phyloP scores from a whole-genome alignment of 1,140 invertebrate genomes.

The Meloidogyne hapla region DNA sequence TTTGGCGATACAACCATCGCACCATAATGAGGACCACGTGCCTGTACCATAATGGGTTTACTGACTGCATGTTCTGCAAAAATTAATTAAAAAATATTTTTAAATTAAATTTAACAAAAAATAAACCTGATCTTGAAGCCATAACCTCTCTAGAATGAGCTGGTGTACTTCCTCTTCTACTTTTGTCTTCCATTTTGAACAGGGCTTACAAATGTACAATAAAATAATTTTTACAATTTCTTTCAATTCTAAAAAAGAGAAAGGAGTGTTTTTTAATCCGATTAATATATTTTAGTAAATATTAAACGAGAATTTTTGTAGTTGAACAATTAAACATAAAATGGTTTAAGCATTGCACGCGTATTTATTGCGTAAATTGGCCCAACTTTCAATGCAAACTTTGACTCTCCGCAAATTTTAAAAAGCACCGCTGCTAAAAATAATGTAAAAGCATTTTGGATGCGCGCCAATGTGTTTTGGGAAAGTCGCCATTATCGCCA shows the following conservation, averaged over 20 bases:
- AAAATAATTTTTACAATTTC: background rate
- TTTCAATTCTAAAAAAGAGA: background rate
- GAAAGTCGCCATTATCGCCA: slow-evolving; percentile 1
- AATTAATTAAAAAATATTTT: slow-evolving; percentile 5
- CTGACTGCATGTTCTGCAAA: slow-evolving; percentile 59
- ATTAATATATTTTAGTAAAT: background rate
- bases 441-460: background rate
- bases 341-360: background rate
- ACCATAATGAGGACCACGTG: slow-evolving; percentile 27
- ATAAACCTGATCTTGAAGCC: too few relatives aligned
- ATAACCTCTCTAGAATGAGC: too few relatives aligned
- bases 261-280: background rate
- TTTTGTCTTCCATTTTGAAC: too few relatives aligned
- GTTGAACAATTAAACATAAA: background rate
- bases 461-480: slow-evolving; percentile 2
- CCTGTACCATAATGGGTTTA: slow-evolving; percentile 55
- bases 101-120: too few relatives aligned
- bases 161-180: too few relatives aligned
- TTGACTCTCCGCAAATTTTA: background rate
- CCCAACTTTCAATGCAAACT: background rate
- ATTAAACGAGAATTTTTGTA: background rate
- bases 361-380: background rate
- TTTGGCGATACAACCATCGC: slow-evolving; percentile 42
- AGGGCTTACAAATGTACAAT: too few relatives aligned
- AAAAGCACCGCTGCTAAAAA: background rate